Evolutionary conservation across 2,888 invertebrate genomes (phyloP).

Genomic region (Amphipyra berbera): DNA sequence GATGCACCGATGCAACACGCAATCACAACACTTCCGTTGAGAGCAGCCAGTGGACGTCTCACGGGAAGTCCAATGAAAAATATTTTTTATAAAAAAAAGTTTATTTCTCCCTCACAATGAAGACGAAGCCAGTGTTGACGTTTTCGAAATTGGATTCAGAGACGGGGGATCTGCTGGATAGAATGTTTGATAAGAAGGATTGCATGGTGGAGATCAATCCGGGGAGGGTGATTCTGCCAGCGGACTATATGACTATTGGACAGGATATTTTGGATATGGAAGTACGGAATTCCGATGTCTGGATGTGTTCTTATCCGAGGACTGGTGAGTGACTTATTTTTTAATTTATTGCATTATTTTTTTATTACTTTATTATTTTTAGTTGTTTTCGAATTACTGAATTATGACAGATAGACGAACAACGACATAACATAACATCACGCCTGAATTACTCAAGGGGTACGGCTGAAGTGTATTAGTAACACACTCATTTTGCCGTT

Average conservation of each 20-base stretch:
- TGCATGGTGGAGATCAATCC: constrained; percentile 94
- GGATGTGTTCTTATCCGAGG: constrained; percentile 96
- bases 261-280: constrained; percentile 93
- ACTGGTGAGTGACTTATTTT: constrained; percentile 91
- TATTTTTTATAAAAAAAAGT: constrained; percentile 26
- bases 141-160: constrained; percentile 91
- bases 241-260: constrained; percentile 92
- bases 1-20: constrained; percentile 65
- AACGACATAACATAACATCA: too few relatives aligned
- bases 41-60: constrained; percentile 55
- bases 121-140: constrained; percentile 77
- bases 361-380: too few relatives aligned
- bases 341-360: too few relatives aligned
- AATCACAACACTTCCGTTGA: constrained; percentile 72
- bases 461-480: too few relatives aligned
- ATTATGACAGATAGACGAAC: too few relatives aligned
- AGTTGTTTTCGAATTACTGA: too few relatives aligned
- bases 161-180: constrained; percentile 90
- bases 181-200: constrained; percentile 92
- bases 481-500: too few relatives aligned
- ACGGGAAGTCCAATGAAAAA: constrained; percentile 4
- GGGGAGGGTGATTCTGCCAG: constrained; percentile 92
- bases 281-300: constrained; percentile 94
- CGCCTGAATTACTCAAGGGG: too few relatives aligned
- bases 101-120: constrained; percentile 70